Base-by-base conservation (phyloP, 2,113 vertebrate genomes). In the Leptobrachium ailaonicum region DNA sequence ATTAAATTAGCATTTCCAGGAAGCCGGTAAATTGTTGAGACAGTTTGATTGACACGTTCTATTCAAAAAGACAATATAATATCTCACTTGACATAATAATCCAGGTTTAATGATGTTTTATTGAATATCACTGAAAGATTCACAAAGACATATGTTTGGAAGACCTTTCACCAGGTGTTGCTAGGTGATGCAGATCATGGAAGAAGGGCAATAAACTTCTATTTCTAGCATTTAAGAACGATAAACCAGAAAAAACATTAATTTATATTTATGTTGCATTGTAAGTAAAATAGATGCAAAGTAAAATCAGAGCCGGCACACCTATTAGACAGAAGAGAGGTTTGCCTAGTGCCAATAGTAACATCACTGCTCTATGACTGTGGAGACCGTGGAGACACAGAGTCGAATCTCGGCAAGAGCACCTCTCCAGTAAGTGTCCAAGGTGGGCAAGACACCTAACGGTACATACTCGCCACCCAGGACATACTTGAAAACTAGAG, bases 121-220 rank as follows among this genome's bases (percentile, higher is more conserved):
- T 5, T 14, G 41, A 60, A 14, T 8, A 12, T 60, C 56, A 14
- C 10, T 1, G 4, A 64, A 64, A 14, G 40, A 14, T 50, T 6
- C 42, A 70, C 54, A 75, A 3, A 45, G 53, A 53, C 10, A 45
- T 41, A 63, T 60, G 58, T 7, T 62, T 41, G 56, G 13, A 47
- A 10, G 11, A 78, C 20, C 20, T 40, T 62, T 11, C 14, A 54
- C 45, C 43, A 70, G n/a, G 47, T 68, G 78, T 80, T 80, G 71
- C 78, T 74, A 80, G 53, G 78, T 58, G 63, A 80, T 73, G 20
- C 42, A 12, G 14, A 73, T 60, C 41, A 58, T 58, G 14, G 66
- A n/a, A 64, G 50, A n/a, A 73, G 71, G 73, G 54, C 11, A 41
- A 74, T 68, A 71, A 71, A 68, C 45, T 73, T 58, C 20, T 6